phyloP scores from a whole-genome alignment of 2,797 vertebrate species.

The Alauda arvensis region DNA sequence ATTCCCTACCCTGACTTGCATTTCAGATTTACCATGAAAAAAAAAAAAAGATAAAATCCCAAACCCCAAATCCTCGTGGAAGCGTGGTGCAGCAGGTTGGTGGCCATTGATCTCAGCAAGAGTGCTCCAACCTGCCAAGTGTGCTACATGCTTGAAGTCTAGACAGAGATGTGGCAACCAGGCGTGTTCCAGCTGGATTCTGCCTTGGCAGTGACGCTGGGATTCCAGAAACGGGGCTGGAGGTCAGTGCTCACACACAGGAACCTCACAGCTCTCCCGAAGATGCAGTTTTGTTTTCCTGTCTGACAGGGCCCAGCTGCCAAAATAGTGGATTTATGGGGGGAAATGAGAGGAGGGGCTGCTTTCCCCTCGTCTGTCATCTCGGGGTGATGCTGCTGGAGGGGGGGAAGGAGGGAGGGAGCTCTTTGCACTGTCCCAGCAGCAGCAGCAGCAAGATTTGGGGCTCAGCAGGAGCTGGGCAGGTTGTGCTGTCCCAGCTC shows the following conservation, averaged over 20 bases:
- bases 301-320: background rate
- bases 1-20: background rate
- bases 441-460: accelerated
- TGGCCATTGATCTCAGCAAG: background rate
- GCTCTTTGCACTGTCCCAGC: background rate
- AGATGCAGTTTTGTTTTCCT: background rate
- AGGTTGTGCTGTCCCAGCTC: background rate
- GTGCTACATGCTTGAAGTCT: conserved; percentile 7
- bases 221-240: background rate
- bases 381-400: accelerated
- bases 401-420: background rate
- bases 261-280: background rate
- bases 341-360: background rate
- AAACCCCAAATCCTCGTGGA: background rate
- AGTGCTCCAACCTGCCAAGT: conserved; percentile 20
- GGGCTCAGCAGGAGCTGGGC: background rate
- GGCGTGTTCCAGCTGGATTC: background rate
- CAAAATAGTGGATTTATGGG: background rate
- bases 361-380: accelerated
- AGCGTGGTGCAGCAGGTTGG: background rate
- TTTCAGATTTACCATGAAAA: background rate
- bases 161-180: conserved; percentile 32
- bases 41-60: no score
- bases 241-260: background rate
- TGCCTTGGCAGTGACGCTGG: background rate